Percentiles rank a stretch among this genome's conserved stretches.
Conservation (phyloP, 1,140 invertebrate species). For the Glossosoma conforme region DNA sequence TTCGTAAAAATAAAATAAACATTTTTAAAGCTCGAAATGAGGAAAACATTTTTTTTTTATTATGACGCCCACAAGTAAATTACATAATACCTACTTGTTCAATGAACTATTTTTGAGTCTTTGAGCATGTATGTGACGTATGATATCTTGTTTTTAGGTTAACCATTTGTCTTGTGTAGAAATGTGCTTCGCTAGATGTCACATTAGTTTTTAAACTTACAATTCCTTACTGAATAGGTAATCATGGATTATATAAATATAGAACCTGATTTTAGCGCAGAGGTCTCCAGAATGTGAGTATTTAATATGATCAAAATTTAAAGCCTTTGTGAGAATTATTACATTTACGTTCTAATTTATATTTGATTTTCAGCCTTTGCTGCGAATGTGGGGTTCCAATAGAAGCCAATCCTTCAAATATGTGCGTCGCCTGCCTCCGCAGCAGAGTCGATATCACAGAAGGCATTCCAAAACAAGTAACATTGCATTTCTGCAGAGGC, state of each 20-base stretch:
- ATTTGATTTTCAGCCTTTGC: conserved; percentile 58
- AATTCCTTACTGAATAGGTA: too few relatives aligned
- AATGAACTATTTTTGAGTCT: neutral
- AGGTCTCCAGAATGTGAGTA: conserved; percentile 16
- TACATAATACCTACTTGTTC: neutral
- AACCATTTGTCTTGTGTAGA: too few relatives aligned
- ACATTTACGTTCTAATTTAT: neutral
- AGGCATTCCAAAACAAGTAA: conserved; percentile 91
- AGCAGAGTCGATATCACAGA: conserved; percentile 92
- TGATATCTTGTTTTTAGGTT: neutral
- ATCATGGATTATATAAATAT: conserved; percentile 17
- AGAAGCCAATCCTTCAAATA: conserved; percentile 93
- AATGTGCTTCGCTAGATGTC: neutral
- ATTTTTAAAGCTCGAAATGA: too few relatives aligned
- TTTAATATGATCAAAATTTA: neutral
- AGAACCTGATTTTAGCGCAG: conserved; percentile 3
- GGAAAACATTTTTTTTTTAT: too few relatives aligned
- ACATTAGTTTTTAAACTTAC: too few relatives aligned
- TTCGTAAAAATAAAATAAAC: too few relatives aligned
- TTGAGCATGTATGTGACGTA: conserved; percentile 4
- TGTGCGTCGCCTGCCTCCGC: conserved; percentile 92
- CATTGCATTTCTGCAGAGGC: conserved; percentile 82
- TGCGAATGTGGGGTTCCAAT: conserved; percentile 79
- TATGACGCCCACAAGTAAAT: too few relatives aligned
- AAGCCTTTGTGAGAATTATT: neutral